Evolutionary conservation across 2,888 invertebrate genomes (phyloP).

Genomic region (Gymnocheta viridis): DNA sequence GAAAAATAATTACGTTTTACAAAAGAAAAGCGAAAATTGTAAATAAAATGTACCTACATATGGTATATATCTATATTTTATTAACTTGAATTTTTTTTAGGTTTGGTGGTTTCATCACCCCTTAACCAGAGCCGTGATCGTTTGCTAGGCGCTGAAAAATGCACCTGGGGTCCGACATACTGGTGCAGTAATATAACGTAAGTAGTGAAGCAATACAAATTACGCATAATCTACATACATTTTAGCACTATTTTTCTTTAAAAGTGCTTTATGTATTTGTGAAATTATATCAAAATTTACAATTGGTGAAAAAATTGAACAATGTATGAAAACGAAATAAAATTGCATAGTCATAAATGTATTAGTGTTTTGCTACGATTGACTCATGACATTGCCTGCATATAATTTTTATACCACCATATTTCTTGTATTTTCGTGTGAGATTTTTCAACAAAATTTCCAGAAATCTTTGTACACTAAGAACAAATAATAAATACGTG

Average conservation of each 20-base stretch:
- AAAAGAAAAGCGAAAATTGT: neutral
- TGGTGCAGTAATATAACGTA: conserved; percentile 86
- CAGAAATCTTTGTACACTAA: conserved; percentile 14
- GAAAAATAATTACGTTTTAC: conserved; percentile 47
- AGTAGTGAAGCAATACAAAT: conserved; percentile 69
- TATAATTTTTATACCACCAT: conserved; percentile 12
- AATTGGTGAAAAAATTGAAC: neutral
- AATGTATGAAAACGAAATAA: conserved; percentile 27
- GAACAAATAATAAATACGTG: conserved; percentile 6
- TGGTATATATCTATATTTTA: conserved; percentile 9
- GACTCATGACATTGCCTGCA: conserved; percentile 23
- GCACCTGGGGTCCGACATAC: conserved; percentile 90
- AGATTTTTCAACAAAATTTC: conserved; percentile 17
- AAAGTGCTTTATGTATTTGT: neutral
- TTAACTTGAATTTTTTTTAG: conserved; percentile 29
- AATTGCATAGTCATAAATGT: conserved; percentile 59
- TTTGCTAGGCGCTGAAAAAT: conserved; percentile 85
- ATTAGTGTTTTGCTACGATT: conserved; percentile 4
- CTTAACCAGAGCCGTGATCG: conserved; percentile 57
- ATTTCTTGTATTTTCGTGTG: neutral
- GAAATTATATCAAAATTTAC: neutral
- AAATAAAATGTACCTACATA: conserved; percentile 9
- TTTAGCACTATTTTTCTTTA: neutral
- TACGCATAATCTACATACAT: neutral
- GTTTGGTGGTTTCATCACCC: conserved; percentile 57